Evolutionary conservation across 2,797 vertebrate genomes (phyloP), one percentile per base, ranked within the genome.

Genomic region (Aldrovandia affinis): DNA sequence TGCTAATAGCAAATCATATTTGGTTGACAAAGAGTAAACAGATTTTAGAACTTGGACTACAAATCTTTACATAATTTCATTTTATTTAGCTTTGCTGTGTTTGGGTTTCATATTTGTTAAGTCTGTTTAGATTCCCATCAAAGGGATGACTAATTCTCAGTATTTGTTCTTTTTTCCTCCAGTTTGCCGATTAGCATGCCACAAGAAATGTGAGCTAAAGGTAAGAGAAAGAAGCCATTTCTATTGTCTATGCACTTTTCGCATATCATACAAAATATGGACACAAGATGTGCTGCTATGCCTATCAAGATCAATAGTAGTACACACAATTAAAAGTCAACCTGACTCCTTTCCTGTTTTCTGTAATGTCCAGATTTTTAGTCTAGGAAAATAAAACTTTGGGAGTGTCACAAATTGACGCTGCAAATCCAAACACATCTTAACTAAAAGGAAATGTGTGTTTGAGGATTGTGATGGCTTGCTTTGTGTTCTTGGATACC

Each of bases 131-230:
- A n/a, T 25, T 68, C 25, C 25, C 9, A 0, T 20, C 2, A 68
- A 25, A 9, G 4, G 22, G 14, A 18, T 33, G 15, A 75, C 70
- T 75, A 36, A 33, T 0, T 55, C 18, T 47, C n/a, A n/a, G 73
- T 77, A 36, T 78, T 42, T 78, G 20, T 47, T 44, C n/a, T 81
- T n/a, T 36, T 42, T 47, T 54, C 82, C 83, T 84, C 81, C 91
- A 95, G 94, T 93, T 84, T 95, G 94, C 92, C 92, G 91, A 82
- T 90, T 95, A 87, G 92, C 92, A 85, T 94, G 94, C 90, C 94
- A 94, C 93, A 92, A 92, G 92, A 94, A 94, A 91, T 95, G 94
- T 90, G 93, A 93, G 91, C 90, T 88, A 85, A 94, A 95, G 94
- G 94, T 95, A 94, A 94, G 93, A 50, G 28, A 2, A 52, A 52